Evolutionary conservation across 2,888 invertebrate species (phyloP), one percentile per base, ranked within the genome.

Genomic region (Parnassius smintheus): DNA sequence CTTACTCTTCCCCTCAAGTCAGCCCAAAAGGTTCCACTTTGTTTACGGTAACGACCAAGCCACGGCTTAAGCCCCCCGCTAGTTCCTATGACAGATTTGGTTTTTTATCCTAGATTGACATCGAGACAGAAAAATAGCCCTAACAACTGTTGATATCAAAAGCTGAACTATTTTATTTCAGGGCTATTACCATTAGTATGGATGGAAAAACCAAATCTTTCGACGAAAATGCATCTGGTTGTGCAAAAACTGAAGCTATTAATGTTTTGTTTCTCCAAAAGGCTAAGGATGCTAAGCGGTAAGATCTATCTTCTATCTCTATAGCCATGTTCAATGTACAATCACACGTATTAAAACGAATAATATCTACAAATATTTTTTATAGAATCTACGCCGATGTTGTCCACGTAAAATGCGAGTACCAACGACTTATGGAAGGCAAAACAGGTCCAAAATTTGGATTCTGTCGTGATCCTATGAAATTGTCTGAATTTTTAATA

Each of bases 141-240:
- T 7, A 35, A 35, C 18, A 18, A 18, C 18, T 18, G 18, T 18
- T 35, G 3, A 7, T 35, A 35, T 35, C 7, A 7, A 3, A 35
- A 35, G 35, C 35, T 35, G 35, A 35, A 35, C 35, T 7, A n/a
- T 9, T 60, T 58, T 53, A 9, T 68, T 70, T 10, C 66, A 86
- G 85, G 70, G 73, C 75, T 25, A 73, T 82, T 59, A 69, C 67
- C 3, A 83, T 98, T 10, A 95, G 96, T 22, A 82, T 89, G 3
- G 96, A 98, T 69, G 98, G 98, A 0, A 93, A 93, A 68, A 98
- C 98, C 73, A 96, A 96, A 73, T 95, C 96, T 0, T 98, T 98
- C 79, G 98, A 98, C 82, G 93, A 94, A 56, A 91, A 94, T 60
- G 96, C 95, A 2, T 91, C 94, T 35, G 35, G 35, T 35, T 35